Evolutionary conservation across 2,113 vertebrate genomes (phyloP).

Genomic region (cat (Felis catus)): F.catus_Fca126_mat1.0 CM031417.1:131308501-131309000

Average conservation of each 20-base stretch:
- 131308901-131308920: neutral
- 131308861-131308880: too few relatives aligned
- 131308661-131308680: too few relatives aligned
- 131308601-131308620: too few relatives aligned
- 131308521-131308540: neutral
- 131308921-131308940: neutral
- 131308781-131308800: neutral
- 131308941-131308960: neutral
- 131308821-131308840: neutral
- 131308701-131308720: too few relatives aligned
- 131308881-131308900: neutral
- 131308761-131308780: too few relatives aligned
- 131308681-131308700: too few relatives aligned
- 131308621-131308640: too few relatives aligned
- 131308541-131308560: neutral
- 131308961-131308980: neutral
- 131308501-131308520: neutral
- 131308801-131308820: neutral
- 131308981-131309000: neutral
- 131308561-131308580: neutral
- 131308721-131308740: too few relatives aligned
- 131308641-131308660: too few relatives aligned
- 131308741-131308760: too few relatives aligned
- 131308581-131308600: neutral
- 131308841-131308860: neutral